These are phyloP conservation scores for Acleris holmiana DNA, from an alignment of 2,888 invertebrate genomes.

Conservation along the genomic window DNA sequence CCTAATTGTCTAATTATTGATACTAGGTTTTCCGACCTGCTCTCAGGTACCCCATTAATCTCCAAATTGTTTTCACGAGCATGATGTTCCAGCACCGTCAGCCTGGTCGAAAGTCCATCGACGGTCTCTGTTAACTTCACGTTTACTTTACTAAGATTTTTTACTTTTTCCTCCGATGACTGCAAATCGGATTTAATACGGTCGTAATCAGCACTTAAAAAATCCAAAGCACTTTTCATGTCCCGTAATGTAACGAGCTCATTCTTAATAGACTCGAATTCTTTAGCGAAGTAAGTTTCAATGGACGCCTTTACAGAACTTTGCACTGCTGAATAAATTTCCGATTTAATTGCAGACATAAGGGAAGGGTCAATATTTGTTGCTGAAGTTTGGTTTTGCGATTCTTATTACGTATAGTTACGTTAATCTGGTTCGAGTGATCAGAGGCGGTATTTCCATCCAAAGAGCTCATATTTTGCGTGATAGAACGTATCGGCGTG, in stretches of 20 bases:
- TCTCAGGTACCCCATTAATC: not conserved
- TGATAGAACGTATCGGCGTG: no score
- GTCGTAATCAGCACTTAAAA: not conserved
- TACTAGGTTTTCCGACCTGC: constrained; percentile 19
- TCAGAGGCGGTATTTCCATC: no score
- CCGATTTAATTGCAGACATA: no score
- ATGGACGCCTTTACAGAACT: not conserved
- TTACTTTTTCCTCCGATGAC: not conserved
- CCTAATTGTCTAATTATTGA: constrained; percentile 12
- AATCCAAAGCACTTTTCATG: not conserved
- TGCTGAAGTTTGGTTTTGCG: no score
- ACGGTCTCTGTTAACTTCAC: not conserved
- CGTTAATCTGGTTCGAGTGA: no score
- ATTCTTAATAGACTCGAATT: not conserved
- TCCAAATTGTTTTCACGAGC: not conserved
- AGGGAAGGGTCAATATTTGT: no score
- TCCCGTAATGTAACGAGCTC: not conserved
- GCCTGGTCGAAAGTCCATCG: not conserved
- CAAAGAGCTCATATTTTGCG: no score
- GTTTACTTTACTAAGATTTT: not conserved
- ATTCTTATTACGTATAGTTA: no score
- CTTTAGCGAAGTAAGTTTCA: not conserved
- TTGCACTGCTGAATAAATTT: not conserved
- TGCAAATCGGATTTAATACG: not conserved
- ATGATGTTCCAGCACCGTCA: not conserved